phyloP scores from a whole-genome alignment of 2,113 vertebrate genomes.

The Ellobius talpinus region DNA sequence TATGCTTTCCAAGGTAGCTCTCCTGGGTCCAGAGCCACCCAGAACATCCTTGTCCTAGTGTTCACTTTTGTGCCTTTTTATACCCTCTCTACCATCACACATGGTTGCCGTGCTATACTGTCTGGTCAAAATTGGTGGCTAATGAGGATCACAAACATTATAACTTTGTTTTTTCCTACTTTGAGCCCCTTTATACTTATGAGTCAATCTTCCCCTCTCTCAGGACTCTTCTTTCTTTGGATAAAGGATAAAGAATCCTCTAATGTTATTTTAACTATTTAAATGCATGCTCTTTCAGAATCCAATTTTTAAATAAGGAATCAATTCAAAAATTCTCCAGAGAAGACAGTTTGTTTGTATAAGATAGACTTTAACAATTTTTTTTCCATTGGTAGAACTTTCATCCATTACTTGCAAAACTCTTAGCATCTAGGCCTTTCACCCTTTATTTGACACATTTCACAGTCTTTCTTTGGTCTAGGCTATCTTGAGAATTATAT shows the following conservation, averaged over 20 bases:
- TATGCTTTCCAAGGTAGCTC: not conserved
- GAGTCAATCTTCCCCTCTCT: not conserved
- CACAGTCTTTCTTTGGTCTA: not conserved
- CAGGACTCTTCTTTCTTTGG: not conserved
- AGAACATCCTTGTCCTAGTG: not conserved
- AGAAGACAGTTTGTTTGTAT: not conserved
- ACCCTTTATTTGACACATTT: not conserved
- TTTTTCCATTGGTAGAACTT: not conserved
- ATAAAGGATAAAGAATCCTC: not conserved
- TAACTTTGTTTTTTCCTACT: not conserved
- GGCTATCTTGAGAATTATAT: not conserved
- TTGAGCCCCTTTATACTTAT: not conserved
- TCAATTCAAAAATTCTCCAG: not conserved
- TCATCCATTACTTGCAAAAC: not conserved
- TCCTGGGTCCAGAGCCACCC: not conserved
- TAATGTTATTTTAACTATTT: not conserved
- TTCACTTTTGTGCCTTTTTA: not conserved
- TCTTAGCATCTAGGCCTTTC: too few relatives aligned
- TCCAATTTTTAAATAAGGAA: not conserved
- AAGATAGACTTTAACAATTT: not conserved
- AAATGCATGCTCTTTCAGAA: not conserved
- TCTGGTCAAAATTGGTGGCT: fast-evolving
- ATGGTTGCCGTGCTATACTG: fast-evolving
- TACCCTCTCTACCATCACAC: not conserved
- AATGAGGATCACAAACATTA: fast-evolving